These are phyloP conservation scores for Parelbella ahira DNA, from an alignment of 2,888 invertebrate genomes.

Conservation along the genomic window DNA sequence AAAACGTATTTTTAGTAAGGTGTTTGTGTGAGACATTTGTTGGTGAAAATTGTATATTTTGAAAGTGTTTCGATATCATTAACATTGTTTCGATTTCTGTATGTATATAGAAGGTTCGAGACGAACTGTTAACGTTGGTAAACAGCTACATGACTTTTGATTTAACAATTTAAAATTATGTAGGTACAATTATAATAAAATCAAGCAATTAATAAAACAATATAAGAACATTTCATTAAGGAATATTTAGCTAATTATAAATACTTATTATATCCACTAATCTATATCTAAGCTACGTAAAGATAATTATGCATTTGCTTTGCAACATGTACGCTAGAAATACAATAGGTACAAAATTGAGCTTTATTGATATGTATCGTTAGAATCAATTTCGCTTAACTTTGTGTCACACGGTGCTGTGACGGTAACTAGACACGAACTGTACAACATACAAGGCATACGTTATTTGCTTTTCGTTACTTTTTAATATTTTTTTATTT, in stretches of 20 bases:
- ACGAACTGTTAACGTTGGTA: too few relatives aligned
- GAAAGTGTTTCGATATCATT: too few relatives aligned
- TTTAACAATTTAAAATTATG: too few relatives aligned
- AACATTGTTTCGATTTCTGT: too few relatives aligned
- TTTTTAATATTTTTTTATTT: background rate
- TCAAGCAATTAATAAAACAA: conserved; percentile 27
- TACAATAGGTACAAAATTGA: conserved; percentile 78
- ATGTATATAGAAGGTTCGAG: too few relatives aligned
- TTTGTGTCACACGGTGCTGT: conserved; percentile 13
- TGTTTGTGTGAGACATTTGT: too few relatives aligned
- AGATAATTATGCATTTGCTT: conserved; percentile 63
- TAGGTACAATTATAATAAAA: too few relatives aligned
- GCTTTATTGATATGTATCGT: conserved; percentile 77
- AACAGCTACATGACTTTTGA: too few relatives aligned
- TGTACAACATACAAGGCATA: conserved; percentile 8
- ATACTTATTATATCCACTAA: conserved; percentile 44
- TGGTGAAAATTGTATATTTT: too few relatives aligned
- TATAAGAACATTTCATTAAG: conserved; percentile 42
- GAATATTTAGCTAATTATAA: conserved; percentile 45
- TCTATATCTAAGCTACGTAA: conserved; percentile 66
- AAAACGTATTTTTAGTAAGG: too few relatives aligned
- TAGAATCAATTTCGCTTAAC: conserved; percentile 50
- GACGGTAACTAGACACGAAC: conserved; percentile 22
- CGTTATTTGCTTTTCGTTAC: conserved; percentile 11
- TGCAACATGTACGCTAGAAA: conserved; percentile 72